phyloP scores from a whole-genome alignment of 2,113 vertebrate genomes.

The Microtus ochrogaster region DNA sequence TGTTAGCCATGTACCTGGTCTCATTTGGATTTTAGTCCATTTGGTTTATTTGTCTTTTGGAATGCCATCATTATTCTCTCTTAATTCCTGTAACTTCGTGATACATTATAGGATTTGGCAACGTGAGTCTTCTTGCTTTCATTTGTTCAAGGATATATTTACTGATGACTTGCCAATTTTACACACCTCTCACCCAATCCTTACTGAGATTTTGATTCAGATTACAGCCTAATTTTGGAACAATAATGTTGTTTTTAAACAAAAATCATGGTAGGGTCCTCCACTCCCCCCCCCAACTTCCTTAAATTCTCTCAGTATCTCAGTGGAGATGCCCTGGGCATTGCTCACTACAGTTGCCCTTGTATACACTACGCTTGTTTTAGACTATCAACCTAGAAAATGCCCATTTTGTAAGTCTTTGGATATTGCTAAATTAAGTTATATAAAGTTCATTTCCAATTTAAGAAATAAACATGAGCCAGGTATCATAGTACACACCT shows the following conservation, averaged over 20 bases:
- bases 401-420: slow-evolving; percentile 17
- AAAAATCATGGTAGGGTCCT: neutral
- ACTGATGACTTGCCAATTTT: neutral
- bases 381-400: neutral
- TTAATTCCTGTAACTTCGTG: slow-evolving; percentile 22
- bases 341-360: neutral
- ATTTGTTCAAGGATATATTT: neutral
- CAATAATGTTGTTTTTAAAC: neutral
- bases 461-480: neutral
- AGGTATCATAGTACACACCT: neutral
- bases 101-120: neutral
- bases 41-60: neutral
- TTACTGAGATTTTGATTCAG: slow-evolving; percentile 9
- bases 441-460: neutral
- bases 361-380: neutral
- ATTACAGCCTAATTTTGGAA: neutral
- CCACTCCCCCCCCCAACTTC: neutral
- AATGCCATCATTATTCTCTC: neutral
- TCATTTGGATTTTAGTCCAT: slow-evolving; percentile 16
- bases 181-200: neutral
- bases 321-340: neutral
- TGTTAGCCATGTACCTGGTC: neutral
- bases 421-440: neutral
- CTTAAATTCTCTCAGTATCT: slow-evolving; percentile 29
- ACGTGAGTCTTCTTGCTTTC: neutral